Percentiles rank a stretch among this genome's conserved stretches.
Conservation (phyloP, 1,140 invertebrate genomes). For the Procambarus clarkii region DNA sequence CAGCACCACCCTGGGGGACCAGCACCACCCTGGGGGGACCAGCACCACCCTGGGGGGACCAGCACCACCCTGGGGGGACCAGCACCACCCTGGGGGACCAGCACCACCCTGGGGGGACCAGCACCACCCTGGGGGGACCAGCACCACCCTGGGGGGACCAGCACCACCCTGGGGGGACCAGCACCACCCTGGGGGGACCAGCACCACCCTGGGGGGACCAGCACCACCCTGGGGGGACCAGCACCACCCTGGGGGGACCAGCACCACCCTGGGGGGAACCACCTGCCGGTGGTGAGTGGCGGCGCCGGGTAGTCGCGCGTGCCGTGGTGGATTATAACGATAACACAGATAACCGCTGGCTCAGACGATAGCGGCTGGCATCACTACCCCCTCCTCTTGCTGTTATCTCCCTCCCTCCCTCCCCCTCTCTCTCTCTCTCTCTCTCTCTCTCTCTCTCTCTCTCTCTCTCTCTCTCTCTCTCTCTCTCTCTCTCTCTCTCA, state of each 20-base stretch:
- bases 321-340: background rate
- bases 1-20: background rate
- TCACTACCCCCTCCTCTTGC: background rate
- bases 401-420: background rate
- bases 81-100: background rate
- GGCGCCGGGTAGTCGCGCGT: constrained; percentile 4
- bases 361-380: background rate
- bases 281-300: background rate
- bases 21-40: too few relatives aligned
- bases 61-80: background rate
- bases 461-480: too few relatives aligned
- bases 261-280: background rate
- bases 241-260: background rate
- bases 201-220: background rate
- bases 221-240: background rate
- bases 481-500: background rate
- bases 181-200: background rate
- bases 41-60: background rate
- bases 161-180: background rate
- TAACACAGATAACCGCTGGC: background rate
- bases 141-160: too few relatives aligned
- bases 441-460: background rate
- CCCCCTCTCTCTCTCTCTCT: background rate
- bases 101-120: background rate
- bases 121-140: too few relatives aligned